These are phyloP conservation scores for Danio choprae DNA, from an alignment of 2,797 vertebrate species.

Conservation along the genomic window DNA sequence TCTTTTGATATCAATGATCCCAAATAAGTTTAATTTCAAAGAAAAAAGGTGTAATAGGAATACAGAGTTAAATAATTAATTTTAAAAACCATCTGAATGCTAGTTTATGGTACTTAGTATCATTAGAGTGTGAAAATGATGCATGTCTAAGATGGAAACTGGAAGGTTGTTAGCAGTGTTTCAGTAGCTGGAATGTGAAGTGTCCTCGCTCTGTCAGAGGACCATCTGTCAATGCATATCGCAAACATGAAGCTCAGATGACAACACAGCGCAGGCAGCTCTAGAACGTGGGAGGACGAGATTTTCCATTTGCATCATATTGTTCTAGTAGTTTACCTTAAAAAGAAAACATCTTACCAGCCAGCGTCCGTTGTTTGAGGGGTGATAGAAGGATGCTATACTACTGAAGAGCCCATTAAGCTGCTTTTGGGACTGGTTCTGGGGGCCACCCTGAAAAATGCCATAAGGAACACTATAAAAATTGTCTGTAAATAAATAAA, in stretches of 20 bases:
- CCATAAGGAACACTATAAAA: not conserved
- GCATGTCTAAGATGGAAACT: not conserved
- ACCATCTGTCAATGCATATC: conserved; percentile 40
- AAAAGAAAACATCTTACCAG: conserved; percentile 76
- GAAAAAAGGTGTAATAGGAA: not conserved
- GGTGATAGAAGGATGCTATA: conserved; percentile 96
- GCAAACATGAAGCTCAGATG: conserved; percentile 37
- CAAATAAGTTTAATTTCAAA: not conserved
- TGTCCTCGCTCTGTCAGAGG: conserved; percentile 17
- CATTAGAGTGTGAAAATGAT: conserved; percentile 2
- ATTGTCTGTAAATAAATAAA: not conserved
- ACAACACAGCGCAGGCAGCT: conserved; percentile 23
- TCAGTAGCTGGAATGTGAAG: conserved; percentile 25
- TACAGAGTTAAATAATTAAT: not conserved
- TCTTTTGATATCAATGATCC: not conserved
- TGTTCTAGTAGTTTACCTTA: not conserved
- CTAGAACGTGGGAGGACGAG: conserved; percentile 9
- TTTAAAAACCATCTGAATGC: not conserved
- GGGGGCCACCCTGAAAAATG: conserved; percentile 87
- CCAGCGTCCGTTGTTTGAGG: conserved; percentile 97
- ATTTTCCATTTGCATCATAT: not conserved
- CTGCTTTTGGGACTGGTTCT: conserved; percentile 92
- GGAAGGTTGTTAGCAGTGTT: conserved; percentile 2
- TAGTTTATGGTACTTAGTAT: not conserved
- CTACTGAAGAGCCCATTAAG: conserved; percentile 93